A percentile compares a stretch with the other conserved stretches of the same genome.
Conservation (phyloP, 2,797 vertebrate species). For the Spondyliosoma cantharus region DNA sequence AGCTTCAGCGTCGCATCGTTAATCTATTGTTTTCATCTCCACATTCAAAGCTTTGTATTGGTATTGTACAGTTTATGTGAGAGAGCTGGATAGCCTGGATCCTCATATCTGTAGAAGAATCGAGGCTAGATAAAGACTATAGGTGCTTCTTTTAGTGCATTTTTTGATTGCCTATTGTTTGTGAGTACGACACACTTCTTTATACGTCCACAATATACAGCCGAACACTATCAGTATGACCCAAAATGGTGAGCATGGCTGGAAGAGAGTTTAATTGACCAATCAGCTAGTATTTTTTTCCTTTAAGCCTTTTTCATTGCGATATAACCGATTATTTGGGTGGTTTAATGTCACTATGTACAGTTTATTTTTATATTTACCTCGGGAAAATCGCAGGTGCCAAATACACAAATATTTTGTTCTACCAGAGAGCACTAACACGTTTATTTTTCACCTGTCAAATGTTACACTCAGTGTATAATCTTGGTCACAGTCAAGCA, state of each 20-base stretch:
- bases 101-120: background rate
- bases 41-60: background rate
- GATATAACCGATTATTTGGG: too few relatives aligned
- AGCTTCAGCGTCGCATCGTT: background rate
- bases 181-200: background rate
- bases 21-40: conserved; percentile 14
- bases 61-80: conserved; percentile 4
- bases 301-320: too few relatives aligned
- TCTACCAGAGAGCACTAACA: background rate
- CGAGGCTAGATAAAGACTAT: conserved; percentile 11
- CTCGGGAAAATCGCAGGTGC: background rate
- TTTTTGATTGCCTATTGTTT: too few relatives aligned
- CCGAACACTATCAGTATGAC: background rate
- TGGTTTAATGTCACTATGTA: too few relatives aligned
- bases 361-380: background rate
- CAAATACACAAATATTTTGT: background rate
- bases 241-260: too few relatives aligned
- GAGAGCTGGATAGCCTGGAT: background rate
- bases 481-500: background rate
- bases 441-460: background rate
- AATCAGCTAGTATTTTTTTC: too few relatives aligned
- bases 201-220: background rate
- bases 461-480: background rate
- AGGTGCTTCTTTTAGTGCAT: conserved; percentile 2
- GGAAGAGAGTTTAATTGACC: too few relatives aligned